Base-by-base conservation (phyloP, 2,113 vertebrate species). In the Pycnonotus jocosus region DNA sequence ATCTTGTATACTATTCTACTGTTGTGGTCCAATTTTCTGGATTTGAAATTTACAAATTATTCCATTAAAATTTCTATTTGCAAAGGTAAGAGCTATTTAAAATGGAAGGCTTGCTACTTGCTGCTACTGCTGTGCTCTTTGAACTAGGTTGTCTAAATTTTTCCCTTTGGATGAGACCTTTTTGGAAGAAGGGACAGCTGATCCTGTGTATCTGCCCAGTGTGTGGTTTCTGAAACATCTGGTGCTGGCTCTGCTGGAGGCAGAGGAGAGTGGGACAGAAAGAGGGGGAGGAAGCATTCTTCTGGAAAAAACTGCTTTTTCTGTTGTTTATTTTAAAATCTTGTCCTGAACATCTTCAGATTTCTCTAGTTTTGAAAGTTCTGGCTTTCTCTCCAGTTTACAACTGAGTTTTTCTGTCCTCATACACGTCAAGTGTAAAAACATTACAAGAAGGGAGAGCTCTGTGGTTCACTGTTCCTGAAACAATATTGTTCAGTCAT, bases 191-290 rank as follows among this genome's bases (percentile, higher is more conserved):
- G 53, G 83, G 77, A 81, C 80, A 93, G 86, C 92, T 68, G 88
- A 93, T 86, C 44, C 65, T 74, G 61, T 81, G 76, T 83, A 9
- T 94, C 42, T 93, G 58, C 92, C 76, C 83, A 78, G 71, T 74
- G 72, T 86, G 88, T 66, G 69, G 69, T 87, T 97, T 87, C 61
- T 93, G 91, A 92, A 93, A 92, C 72, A 89, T 91, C 94, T 95
- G 91, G 60, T 86, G 56, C 40, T 93, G 82, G 76, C 88, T 95
- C 68, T 70, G 86, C 11, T 81, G 91, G 86, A 90, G 56, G 30
- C 27, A 86, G 66, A 84, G 61, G 37, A 90, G 31, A 47, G 30
- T 28, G 37, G 44, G 22, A 57, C 1, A 3, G 51, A 45, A 57
- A 69, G 20, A 90, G 37, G 13, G 15, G 30, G 19, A 86, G 33